Evolutionary conservation across 2,797 vertebrate genomes (phyloP), one percentile per base, ranked within the genome.

Genomic region (Pygocentrus nattereri): DNA sequence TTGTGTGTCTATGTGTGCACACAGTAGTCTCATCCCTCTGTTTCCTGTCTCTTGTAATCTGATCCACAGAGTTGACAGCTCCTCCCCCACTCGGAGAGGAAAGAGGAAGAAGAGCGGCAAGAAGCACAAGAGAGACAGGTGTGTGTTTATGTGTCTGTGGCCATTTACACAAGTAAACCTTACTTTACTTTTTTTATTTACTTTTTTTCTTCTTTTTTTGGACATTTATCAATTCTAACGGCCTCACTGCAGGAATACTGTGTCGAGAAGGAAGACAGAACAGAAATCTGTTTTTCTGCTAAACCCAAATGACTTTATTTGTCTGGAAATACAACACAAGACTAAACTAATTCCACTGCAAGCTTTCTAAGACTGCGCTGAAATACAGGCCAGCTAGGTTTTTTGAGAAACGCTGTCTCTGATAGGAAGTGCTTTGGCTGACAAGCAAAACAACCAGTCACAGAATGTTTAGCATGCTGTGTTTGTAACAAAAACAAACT

Each of bases 71-170:
- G 96, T 96, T 6, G 97, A 96, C 90, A 98, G 97, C 90, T 94
- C 96, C 30, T 98, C 97, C 44, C 96, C 97, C 31, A 91, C 95
- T 82, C 97, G 96, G 89, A 97, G 96, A 89, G 97, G 98, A 88
- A 99, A 97, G 93, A 99, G 97, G 90, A 97, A 97, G 89, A 96
- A 97, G 91, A 95, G 94, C 73, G 93, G 96, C 87, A 99, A 97
- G 94, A 99, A 97, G 91, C 98, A 97, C 92, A 98, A 97, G 86
- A 93, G 97, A 86, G 96, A 98, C 94, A 97, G 98, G 97, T 99
- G 94, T 88, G 87, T 84, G 80, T 78, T 21, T 58, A 44, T 54
- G 70, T 71, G 90, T 71, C 76, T 75, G 81, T 74, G 54, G 49
- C 18, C 69, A 7, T 15, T 27, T 49, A 50, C n/a, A 25, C 12